Evolutionary conservation across 2,113 vertebrate species (phyloP), one percentile per base, ranked within the genome.

Genomic region (Apeltes quadracus): DNA sequence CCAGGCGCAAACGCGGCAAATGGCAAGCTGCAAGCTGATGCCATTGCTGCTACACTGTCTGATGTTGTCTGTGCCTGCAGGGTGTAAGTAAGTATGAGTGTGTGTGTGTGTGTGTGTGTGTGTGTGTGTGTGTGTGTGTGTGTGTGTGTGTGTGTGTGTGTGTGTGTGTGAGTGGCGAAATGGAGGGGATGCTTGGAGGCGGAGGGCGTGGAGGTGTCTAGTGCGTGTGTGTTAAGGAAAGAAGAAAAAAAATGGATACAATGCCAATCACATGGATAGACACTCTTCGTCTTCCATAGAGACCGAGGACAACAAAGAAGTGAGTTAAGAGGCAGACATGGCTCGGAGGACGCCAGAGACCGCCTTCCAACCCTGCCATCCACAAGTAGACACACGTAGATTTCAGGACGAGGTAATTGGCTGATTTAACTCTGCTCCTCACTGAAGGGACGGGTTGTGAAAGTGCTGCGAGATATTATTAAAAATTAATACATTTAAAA

Each of bases 21-120:
- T 68, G 54, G 72, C 79, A 85, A 77, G 72, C 50, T 43, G 61
- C 73, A 48, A 59, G 74, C 62, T 74, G 85, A 71, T 80, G 78
- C 78, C 69, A 75, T 25, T 72, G 65, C 81, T 78, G 80, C 76
- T 71, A 43, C 53, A 59, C 77, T 38, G 72, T 62, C 51, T 86
- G 79, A 84, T 86, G 79, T 50, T 27, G 81, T 83, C 73, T 89
- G 76, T 85, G 84, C 83, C 90, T 88, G 82, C 83, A 67, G 88
- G 88, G 65, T 77, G 72, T 72, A 62, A 77, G 82, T 41, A 61
- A 32, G 64, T 34, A 7, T 34, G 32, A 6, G 32, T 7, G 22
- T 53, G 69, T 55, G 16, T 68, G 29, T 29, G 29, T 29, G 29
- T 29, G 29, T 29, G 29, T 29, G 29, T 29, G 29, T 29, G 29